phyloP scores from a whole-genome alignment of 1,140 invertebrate species.

The Tetramorium alpestre region DNA sequence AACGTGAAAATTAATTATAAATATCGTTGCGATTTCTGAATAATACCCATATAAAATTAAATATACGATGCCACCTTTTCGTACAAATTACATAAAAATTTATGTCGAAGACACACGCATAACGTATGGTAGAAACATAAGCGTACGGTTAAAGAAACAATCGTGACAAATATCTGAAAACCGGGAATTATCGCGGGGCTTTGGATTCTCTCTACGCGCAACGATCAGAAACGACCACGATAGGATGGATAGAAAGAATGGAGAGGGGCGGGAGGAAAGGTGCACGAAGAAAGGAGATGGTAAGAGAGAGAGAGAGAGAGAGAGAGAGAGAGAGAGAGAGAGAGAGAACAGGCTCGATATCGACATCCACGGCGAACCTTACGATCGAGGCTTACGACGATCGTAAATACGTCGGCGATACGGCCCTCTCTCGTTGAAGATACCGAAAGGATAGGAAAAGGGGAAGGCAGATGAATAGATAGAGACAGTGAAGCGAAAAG shows the following conservation, averaged over 20 bases:
- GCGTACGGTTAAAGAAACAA: conserved; percentile 61
- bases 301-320: conserved; percentile 41
- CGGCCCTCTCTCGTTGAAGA: conserved; percentile 71
- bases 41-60: not conserved
- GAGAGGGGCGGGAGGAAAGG: not conserved
- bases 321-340: conserved; percentile 37
- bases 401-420: conserved; percentile 82
- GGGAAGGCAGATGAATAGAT: conserved; percentile 60
- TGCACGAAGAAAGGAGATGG: conserved; percentile 31
- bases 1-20: not conserved
- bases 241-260: conserved; percentile 51
- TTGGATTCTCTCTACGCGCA: conserved; percentile 41
- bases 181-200: conserved; percentile 72
- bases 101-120: not conserved
- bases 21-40: not conserved
- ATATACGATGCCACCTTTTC: not conserved
- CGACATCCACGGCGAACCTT: conserved; percentile 77
- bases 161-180: conserved; percentile 74
- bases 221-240: conserved; percentile 57
- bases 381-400: conserved; percentile 81
- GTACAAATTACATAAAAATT: not conserved
- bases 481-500: conserved; percentile 55
- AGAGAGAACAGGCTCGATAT: conserved; percentile 70
- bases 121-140: not conserved
- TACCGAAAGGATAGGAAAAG: conserved; percentile 66